A percentile compares a stretch with the other conserved stretches of the same genome.
These are phyloP conservation scores for Nycticorax nycticorax DNA, from an alignment of 2,113 vertebrate species.

Conservation along the genomic window DNA sequence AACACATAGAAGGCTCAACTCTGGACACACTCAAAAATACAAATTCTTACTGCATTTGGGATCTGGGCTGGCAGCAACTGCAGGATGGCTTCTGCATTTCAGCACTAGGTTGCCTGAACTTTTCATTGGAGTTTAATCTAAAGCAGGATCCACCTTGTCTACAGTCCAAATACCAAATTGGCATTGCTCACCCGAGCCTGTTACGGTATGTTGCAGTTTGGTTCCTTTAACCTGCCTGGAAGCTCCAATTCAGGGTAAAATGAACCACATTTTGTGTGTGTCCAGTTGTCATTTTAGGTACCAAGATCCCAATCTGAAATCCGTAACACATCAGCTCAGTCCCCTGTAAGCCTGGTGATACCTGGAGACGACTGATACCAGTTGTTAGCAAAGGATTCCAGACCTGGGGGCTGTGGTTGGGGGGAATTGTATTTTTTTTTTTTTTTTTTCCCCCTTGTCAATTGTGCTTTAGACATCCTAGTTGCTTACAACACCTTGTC, in stretches of 20 bases:
- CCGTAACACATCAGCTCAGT: rapidly evolving
- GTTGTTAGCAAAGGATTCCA: background rate
- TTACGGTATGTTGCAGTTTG: background rate
- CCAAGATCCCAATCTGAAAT: background rate
- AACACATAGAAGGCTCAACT: background rate
- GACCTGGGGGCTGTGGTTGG: background rate
- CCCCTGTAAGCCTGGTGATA: background rate
- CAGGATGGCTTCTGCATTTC: background rate
- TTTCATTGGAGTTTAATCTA: background rate
- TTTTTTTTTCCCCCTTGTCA: background rate
- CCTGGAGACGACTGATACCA: background rate
- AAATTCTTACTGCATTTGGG: background rate
- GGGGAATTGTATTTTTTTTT: background rate
- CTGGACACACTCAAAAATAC: background rate
- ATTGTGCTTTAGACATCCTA: background rate
- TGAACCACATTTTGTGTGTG: background rate
- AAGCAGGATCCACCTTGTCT: background rate
- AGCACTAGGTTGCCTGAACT: background rate
- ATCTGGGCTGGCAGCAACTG: background rate
- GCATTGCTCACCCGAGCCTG: background rate
- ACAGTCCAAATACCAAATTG: background rate
- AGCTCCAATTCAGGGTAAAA: background rate
- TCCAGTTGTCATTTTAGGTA: background rate
- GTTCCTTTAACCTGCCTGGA: background rate
- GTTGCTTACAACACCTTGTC: background rate